Percentiles rank a stretch among this genome's conserved stretches.
Conservation (phyloP, 37 sponge, comb jelly and placozoan species). For the Agelas oroides region DNA sequence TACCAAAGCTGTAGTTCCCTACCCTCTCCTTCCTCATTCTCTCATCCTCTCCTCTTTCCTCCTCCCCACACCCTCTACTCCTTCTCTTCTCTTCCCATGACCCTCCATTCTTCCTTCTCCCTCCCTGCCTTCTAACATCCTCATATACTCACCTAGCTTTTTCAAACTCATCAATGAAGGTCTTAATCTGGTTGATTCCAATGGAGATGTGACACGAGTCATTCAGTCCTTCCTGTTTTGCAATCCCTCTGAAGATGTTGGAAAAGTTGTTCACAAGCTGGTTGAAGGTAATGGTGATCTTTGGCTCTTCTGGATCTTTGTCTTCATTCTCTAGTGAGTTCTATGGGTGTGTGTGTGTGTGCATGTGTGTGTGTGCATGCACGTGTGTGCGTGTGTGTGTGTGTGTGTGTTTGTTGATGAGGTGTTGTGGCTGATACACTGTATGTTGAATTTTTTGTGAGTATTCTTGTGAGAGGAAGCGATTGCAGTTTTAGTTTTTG, state of each 20-base stretch:
- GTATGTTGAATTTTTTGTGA: no score
- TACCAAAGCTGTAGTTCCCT: no score
- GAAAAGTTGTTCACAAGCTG: constrained; percentile 72
- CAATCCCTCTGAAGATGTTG: constrained; percentile 73
- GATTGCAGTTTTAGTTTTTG: no score
- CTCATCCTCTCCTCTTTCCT: background rate
- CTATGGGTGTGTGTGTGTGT: background rate
- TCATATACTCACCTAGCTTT: constrained; percentile 18
- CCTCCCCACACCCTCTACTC: background rate
- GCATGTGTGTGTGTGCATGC: constrained; percentile 1
- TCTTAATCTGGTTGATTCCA: constrained; percentile 76
- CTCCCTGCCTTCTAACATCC: no score
- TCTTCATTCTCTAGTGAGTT: background rate
- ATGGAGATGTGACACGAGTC: constrained; percentile 66
- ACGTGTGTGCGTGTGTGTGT: constrained; percentile 23
- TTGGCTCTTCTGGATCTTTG: background rate
- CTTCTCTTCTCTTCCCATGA: background rate
- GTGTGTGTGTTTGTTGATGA: constrained; percentile 5
- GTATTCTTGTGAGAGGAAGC: background rate
- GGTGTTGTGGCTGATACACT: constrained; percentile 1
- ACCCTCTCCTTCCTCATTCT: background rate
- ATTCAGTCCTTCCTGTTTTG: constrained; percentile 59
- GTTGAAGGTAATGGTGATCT: constrained; percentile 42
- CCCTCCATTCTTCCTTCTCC: no score
- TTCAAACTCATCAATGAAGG: constrained; percentile 81